phyloP scores from a whole-genome alignment of 2,113 vertebrate species.

The Microcebus lehilahytsara region DNA sequence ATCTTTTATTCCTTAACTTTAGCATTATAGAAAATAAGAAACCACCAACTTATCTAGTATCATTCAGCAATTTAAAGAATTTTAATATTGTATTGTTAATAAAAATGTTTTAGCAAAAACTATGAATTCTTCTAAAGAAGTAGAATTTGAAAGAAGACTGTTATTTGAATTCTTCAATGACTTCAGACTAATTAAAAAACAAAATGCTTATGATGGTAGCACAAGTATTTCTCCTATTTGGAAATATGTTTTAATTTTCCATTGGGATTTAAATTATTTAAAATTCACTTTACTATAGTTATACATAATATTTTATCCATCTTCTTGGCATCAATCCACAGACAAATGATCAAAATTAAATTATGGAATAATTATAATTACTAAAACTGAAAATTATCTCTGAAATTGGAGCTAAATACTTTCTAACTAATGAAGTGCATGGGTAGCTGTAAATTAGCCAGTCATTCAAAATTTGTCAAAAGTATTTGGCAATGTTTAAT shows the following conservation, averaged over 20 bases:
- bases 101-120: conserved; percentile 12
- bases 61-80: neutral
- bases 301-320: neutral
- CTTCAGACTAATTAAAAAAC: neutral
- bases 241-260: conserved; percentile 33
- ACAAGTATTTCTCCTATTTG: neutral
- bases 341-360: conserved; percentile 45
- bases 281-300: conserved; percentile 4
- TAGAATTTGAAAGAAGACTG: neutral
- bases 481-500: neutral
- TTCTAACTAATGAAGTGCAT: neutral
- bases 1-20: neutral
- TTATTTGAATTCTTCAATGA: neutral
- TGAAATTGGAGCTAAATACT: conserved; percentile 31
- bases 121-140: neutral
- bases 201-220: neutral
- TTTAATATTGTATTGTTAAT: neutral
- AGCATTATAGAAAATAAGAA: conserved; percentile 18
- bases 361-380: neutral
- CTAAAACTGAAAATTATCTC: conserved; percentile 46
- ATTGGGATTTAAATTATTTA: conserved; percentile 37
- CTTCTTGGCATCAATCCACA: neutral
- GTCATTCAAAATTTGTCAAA: neutral
- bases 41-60: neutral
- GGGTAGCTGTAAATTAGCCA: neutral